Evolutionary conservation across 2,888 invertebrate species (phyloP).

Genomic region (Nomada ferruginata): DNA sequence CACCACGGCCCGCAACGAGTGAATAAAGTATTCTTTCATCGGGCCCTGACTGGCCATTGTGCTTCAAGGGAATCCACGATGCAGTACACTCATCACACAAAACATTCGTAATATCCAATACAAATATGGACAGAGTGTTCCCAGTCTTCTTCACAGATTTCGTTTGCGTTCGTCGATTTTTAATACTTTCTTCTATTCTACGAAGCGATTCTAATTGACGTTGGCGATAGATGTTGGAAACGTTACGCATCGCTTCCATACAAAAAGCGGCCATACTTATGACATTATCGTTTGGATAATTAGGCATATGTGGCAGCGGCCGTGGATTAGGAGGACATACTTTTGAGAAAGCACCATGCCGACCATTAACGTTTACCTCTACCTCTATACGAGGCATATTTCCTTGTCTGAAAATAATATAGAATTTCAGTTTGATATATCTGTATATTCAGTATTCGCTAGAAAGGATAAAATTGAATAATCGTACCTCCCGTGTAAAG

Average conservation of each 20-base stretch:
- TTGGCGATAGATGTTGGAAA: constrained; percentile 85
- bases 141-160: constrained; percentile 87
- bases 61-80: constrained; percentile 89
- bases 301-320: constrained; percentile 45
- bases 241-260: constrained; percentile 74
- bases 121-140: constrained; percentile 92
- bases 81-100: constrained; percentile 88
- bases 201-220: constrained; percentile 88
- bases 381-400: constrained; percentile 86
- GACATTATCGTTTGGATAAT: constrained; percentile 82
- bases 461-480: not conserved
- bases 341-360: constrained; percentile 85
- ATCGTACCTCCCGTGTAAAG: constrained; percentile 74
- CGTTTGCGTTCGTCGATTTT: constrained; percentile 79
- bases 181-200: constrained; percentile 88
- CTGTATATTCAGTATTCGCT: not conserved
- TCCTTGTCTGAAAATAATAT: constrained; percentile 80
- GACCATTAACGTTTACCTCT: constrained; percentile 91
- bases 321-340: constrained; percentile 55
- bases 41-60: constrained; percentile 89
- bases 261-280: constrained; percentile 87
- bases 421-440: not conserved
- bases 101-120: constrained; percentile 92
- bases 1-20: constrained; percentile 94
- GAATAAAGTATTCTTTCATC: constrained; percentile 96